Evolutionary conservation across 2,113 vertebrate genomes (phyloP).

Genomic region (Pontoporia blainvillei): DNA sequence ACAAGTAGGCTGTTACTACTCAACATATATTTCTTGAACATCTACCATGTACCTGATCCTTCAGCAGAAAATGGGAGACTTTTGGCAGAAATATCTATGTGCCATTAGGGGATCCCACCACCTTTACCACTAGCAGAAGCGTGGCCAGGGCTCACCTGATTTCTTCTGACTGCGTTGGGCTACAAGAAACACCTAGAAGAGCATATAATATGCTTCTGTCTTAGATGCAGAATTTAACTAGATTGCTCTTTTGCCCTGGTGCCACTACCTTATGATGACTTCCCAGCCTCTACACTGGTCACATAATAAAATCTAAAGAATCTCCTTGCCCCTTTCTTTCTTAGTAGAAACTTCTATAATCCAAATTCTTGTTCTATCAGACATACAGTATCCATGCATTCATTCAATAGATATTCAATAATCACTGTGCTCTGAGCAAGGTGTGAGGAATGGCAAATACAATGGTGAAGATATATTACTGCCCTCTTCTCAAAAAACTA

Average conservation of each 20-base stretch:
- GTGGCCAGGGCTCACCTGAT: background rate
- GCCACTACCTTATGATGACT: background rate
- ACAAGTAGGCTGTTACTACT: background rate
- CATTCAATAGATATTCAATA: slow-evolving; percentile 20
- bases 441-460: background rate
- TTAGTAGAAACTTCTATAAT: slow-evolving; percentile 30
- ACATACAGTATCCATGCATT: background rate
- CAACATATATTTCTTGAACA: slow-evolving; percentile 1
- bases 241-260: background rate
- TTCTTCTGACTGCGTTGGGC: background rate
- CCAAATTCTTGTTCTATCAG: background rate
- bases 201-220: background rate
- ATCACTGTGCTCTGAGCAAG: background rate
- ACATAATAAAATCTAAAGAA: slow-evolving; percentile 16
- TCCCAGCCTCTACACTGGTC: background rate
- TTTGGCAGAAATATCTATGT: background rate
- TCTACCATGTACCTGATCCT: background rate
- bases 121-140: background rate
- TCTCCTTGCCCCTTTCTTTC: background rate
- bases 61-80: background rate
- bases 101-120: background rate
- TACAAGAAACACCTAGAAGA: background rate
- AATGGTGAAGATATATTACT: background rate
- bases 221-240: background rate
- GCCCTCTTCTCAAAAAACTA: background rate